Evolutionary conservation across 2,888 invertebrate species (phyloP).

Genomic region (Protula sp.): DNA sequence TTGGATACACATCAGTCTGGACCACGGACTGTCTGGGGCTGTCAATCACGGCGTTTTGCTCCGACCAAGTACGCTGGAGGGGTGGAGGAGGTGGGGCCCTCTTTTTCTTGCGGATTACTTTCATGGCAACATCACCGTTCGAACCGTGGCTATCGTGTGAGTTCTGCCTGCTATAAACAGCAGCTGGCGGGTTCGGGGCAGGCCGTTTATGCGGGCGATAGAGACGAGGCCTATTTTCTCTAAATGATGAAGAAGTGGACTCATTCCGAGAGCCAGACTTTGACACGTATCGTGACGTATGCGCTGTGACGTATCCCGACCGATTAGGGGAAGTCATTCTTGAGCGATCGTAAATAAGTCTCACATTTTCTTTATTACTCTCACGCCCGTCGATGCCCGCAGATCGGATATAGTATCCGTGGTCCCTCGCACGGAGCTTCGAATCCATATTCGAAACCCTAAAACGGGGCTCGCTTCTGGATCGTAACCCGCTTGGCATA

Average conservation of each 20-base stretch:
- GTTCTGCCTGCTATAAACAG: neutral
- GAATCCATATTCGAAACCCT: neutral
- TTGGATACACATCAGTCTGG: neutral
- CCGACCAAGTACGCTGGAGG: neutral
- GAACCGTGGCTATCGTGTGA: neutral
- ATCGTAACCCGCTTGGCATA: no score
- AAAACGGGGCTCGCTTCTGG: neutral
- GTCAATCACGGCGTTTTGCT: neutral
- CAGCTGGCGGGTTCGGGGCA: neutral
- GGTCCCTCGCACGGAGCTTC: neutral
- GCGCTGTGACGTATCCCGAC: no score
- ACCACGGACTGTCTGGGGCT: neutral
- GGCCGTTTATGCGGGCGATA: neutral
- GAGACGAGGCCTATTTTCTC: neutral
- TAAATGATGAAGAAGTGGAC: neutral
- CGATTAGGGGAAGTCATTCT: neutral
- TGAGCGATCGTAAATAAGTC: neutral
- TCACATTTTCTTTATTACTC: neutral
- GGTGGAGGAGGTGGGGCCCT: neutral
- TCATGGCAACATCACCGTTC: neutral
- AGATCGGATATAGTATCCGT: neutral
- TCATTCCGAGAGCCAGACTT: neutral
- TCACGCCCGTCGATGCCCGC: neutral
- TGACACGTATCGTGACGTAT: neutral
- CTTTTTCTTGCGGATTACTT: neutral